Conservation (phyloP, 2,797 vertebrate genomes). For the Spheniscus humboldti region DNA sequence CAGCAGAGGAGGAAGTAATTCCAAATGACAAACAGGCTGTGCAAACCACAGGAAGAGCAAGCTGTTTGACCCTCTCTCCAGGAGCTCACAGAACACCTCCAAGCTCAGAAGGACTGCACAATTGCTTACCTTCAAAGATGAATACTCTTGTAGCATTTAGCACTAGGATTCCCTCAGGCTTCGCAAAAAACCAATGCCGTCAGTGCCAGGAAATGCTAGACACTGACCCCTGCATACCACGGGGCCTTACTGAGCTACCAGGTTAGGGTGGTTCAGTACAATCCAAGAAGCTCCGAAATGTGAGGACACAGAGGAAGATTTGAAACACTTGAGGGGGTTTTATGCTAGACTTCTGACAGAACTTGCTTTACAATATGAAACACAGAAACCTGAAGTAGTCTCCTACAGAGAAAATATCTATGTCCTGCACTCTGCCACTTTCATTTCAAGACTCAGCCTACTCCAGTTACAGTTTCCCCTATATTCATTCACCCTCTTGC, state of each 20-base stretch:
- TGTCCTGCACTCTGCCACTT: not conserved
- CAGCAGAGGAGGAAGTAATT: not conserved
- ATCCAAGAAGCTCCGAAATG: not conserved
- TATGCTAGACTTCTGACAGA: not conserved
- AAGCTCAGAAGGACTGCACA: not conserved
- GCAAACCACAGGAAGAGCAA: not conserved
- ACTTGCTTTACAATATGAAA: not conserved
- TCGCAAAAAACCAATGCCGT: not conserved
- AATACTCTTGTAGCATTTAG: not conserved
- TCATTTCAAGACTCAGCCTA: not conserved
- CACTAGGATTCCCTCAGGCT: not conserved
- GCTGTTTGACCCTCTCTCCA: not conserved
- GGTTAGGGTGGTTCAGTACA: not conserved
- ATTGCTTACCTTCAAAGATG: not conserved
- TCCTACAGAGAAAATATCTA: not conserved
- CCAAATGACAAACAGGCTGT: not conserved
- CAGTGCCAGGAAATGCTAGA: not conserved
- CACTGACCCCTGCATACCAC: not conserved
- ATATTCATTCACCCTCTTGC: accelerated
- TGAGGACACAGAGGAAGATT: not conserved
- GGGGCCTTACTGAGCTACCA: not conserved
- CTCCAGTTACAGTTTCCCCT: not conserved
- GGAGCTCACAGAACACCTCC: not conserved
- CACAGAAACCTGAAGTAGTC: not conserved
- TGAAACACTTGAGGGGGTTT: not conserved